Percentiles rank a stretch among this genome's conserved stretches.
Conservation (phyloP, 2,113 vertebrate species). For the Triplophysa siluroides region DNA sequence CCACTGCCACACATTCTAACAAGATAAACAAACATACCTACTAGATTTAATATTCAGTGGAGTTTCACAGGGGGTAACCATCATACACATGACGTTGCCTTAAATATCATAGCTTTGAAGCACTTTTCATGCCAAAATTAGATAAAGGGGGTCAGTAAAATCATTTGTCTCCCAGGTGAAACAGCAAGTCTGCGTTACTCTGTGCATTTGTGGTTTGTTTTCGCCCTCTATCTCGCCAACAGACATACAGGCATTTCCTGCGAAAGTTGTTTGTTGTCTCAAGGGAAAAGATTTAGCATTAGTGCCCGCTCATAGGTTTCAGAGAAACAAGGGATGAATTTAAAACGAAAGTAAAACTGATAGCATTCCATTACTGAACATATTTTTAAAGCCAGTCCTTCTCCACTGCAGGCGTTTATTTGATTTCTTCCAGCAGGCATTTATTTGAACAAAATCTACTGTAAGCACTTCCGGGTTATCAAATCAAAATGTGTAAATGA, state of each 20-base stretch:
- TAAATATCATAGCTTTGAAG: background rate
- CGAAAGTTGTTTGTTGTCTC: constrained; percentile 2
- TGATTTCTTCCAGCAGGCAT: background rate
- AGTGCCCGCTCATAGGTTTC: background rate
- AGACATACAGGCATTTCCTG: constrained; percentile 17
- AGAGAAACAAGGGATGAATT: background rate
- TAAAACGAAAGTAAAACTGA: constrained; percentile 1
- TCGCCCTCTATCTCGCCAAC: background rate
- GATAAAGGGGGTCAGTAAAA: background rate
- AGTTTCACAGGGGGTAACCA: background rate
- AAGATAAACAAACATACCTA: background rate
- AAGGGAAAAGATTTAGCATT: background rate
- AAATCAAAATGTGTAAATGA: background rate
- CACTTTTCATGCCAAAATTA: background rate
- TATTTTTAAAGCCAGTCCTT: constrained; percentile 12
- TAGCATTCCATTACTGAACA: background rate
- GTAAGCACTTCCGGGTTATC: background rate
- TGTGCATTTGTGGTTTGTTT: constrained; percentile 1
- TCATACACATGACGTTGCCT: background rate
- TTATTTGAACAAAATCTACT: constrained; percentile 1
- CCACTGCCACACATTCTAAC: background rate
- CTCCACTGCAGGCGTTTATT: constrained; percentile 1
- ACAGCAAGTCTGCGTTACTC: background rate
- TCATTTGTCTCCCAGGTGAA: background rate
- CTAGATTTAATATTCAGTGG: background rate